Base-by-base conservation (phyloP, 2,888 invertebrate species). In the Branchinecta sandiegonensis region DNA sequence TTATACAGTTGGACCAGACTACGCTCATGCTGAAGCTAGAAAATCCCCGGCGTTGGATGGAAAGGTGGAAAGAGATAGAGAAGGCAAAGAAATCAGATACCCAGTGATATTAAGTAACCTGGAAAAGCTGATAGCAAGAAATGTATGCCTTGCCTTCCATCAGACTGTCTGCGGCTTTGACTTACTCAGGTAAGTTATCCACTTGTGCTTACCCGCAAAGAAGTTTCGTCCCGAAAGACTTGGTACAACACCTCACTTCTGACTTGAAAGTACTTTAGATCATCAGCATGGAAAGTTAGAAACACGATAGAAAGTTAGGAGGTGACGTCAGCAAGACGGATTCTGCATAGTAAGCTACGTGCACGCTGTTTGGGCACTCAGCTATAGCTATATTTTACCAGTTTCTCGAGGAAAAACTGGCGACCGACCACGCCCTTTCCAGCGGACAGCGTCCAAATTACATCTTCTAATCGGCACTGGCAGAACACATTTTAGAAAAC, bases 121-220 rank as follows among this genome's bases (percentile, higher is more conserved):
- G 66, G 99, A 99, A 81, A 99, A 99, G 79, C 81, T 96, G 65
- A 96, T 99, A 74, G 99, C 99, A 1, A 83, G 97, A 72, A 95
- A 95, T 81, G 96, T 99, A 65, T 97, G 96, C 77, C 80, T 93
- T 70, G 94, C 94, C 6, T 94, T 94, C 78, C 92, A 93, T 80
- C 99, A 99, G 82, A 97, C 95, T 10, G 99, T 99, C 9, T 99
- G 99, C 78, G 99, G 99, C 17, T 99, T 99, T 78, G 99, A 99
- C 82, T 83, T 99, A 71, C 81, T 99, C 68, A 85, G 90, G 85
- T 88, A 76, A 76, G 69, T 48, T 17, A 17, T 46, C 63, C 12
- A 56, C 50, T n/a, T 14, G 5, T 47, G 11, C 65, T 1, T 65
- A 23, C 7, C 56, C n/a, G 6, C 1, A 6, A 3, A 4, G 7